Conservation (phyloP, 2,113 vertebrate genomes). For the Strix uralensis region DNA sequence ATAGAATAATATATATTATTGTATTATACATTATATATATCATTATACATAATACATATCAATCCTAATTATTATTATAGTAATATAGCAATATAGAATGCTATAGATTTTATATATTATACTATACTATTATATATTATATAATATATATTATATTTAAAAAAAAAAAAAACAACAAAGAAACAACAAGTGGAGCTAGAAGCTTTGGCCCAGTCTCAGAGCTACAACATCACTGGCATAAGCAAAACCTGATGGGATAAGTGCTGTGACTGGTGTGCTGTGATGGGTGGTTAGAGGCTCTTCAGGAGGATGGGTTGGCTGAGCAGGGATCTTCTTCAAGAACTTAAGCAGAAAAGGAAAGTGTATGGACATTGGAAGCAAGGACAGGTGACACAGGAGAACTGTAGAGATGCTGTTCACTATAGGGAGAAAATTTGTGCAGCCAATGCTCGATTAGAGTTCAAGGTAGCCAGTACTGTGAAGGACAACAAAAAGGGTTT, state of each 20-base stretch:
- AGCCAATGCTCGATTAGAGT: background rate
- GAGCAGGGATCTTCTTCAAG: no score
- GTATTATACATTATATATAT: background rate
- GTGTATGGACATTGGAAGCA: no score
- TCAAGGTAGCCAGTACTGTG: background rate
- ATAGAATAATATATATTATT: background rate
- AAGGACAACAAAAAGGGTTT: no score
- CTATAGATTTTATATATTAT: no score
- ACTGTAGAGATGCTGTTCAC: background rate
- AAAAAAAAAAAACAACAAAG: no score
- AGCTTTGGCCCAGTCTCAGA: background rate
- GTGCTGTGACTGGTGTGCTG: no score
- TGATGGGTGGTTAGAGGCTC: background rate
- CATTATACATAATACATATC: background rate
- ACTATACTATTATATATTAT: no score
- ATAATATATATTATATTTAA: background rate
- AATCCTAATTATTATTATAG: no score
- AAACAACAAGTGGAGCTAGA: background rate
- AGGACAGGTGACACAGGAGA: background rate
- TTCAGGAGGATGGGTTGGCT: background rate
- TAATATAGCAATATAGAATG: no score
- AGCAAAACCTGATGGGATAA: rapidly evolving
- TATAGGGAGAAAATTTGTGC: background rate
- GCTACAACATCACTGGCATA: background rate
- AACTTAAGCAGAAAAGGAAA: no score